phyloP scores from a whole-genome alignment of 1,140 invertebrate species.

The Pogonognathellus flavescens region DNA sequence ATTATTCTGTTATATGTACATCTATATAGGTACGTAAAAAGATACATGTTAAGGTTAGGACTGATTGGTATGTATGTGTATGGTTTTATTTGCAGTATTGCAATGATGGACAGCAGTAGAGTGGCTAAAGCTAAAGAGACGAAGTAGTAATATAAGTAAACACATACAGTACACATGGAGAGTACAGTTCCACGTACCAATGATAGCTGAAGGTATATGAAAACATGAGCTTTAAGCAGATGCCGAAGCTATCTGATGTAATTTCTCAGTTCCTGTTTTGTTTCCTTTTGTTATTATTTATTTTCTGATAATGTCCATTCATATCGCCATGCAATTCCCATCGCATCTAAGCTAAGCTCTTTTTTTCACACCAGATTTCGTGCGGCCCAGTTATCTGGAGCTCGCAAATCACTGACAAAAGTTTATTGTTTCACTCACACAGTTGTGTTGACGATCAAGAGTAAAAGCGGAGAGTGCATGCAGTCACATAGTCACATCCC shows the following conservation, averaged over 20 bases:
- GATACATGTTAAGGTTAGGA: too few relatives aligned
- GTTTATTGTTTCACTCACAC: slow-evolving; percentile 3
- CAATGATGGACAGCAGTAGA: too few relatives aligned
- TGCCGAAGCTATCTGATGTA: slow-evolving; percentile 26
- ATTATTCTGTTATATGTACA: too few relatives aligned
- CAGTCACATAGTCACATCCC: not conserved
- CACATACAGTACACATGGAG: too few relatives aligned
- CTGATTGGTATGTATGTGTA: too few relatives aligned
- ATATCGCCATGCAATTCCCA: slow-evolving; percentile 22
- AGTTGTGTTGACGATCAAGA: not conserved
- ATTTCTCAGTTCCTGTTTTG: slow-evolving; percentile 22
- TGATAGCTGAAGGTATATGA: too few relatives aligned
- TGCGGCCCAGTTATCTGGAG: slow-evolving; percentile 16
- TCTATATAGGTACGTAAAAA: too few relatives aligned
- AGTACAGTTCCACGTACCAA: too few relatives aligned
- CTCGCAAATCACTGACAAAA: slow-evolving; percentile 6
- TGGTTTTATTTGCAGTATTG: too few relatives aligned
- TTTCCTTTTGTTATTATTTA: slow-evolving; percentile 19
- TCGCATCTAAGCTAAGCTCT: not conserved
- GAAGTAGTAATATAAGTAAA: too few relatives aligned
- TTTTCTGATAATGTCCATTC: slow-evolving; percentile 40
- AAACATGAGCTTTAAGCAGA: not conserved
- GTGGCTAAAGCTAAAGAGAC: too few relatives aligned
- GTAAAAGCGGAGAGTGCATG: slow-evolving; percentile 16
- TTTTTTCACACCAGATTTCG: slow-evolving; percentile 13